Percentiles rank a stretch among this genome's conserved stretches.
Evolutionary conservation across 2,113 vertebrate species (phyloP).

Genomic region (Acanthisitta chloris): DNA sequence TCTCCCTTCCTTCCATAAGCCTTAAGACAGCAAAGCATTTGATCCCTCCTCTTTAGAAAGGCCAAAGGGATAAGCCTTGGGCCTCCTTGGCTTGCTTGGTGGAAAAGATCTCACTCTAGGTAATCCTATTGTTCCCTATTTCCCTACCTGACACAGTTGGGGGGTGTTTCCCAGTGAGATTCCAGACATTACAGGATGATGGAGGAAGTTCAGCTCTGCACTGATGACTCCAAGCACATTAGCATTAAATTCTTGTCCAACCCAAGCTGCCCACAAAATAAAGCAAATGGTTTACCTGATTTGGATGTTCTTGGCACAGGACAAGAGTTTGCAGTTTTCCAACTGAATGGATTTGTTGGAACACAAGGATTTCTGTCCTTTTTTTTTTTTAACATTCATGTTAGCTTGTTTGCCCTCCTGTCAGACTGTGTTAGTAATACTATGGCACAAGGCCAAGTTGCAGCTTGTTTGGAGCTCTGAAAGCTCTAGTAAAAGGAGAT

Average conservation of each 20-base stretch:
- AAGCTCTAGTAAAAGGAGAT: conserved; percentile 53
- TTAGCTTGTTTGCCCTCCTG: conserved; percentile 5
- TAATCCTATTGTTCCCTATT: conserved; percentile 24
- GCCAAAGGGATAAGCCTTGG: conserved; percentile 18
- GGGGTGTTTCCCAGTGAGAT: not conserved
- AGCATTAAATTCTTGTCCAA: conserved; percentile 35
- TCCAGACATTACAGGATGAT: not conserved
- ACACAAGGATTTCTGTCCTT: not conserved
- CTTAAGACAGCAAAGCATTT: not conserved
- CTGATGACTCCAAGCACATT: conserved; percentile 16
- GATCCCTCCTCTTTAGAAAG: not conserved
- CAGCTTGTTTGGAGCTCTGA: conserved; percentile 18
- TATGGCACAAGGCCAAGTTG: conserved; percentile 19
- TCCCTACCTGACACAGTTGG: not conserved
- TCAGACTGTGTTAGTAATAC: conserved; percentile 63
- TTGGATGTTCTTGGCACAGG: conserved; percentile 35
- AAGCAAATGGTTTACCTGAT: conserved; percentile 50
- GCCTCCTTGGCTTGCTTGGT: not conserved
- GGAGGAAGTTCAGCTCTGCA: not conserved
- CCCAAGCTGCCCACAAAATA: not conserved
- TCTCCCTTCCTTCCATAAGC: conserved; percentile 4
- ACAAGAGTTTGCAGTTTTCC: not conserved
- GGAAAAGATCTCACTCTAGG: conserved; percentile 28
- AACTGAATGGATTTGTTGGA: not conserved
- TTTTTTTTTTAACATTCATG: not conserved